These are phyloP conservation scores for Agrilus planipennis DNA, from an alignment of 1,140 invertebrate genomes.

Conservation along the genomic window DNA sequence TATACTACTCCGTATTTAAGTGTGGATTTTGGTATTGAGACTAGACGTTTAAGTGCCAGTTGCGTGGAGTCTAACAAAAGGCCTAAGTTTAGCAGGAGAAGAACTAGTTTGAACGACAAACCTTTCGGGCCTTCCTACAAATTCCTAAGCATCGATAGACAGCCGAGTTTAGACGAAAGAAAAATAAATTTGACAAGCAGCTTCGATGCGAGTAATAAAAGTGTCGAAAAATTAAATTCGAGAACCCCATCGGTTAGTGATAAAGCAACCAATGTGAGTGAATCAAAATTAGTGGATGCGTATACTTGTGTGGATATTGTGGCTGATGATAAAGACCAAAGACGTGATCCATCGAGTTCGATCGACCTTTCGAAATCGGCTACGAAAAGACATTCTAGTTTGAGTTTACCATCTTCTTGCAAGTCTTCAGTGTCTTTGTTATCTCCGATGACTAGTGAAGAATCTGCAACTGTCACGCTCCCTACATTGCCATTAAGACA, in stretches of 20 bases:
- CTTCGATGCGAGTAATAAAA: constrained; percentile 2
- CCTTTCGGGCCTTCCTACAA: too few species aligned
- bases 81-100: too few species aligned
- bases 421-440: constrained; percentile 1
- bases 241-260: constrained; percentile 11
- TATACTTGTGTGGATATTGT: constrained; percentile 13
- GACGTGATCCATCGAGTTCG: too few species aligned
- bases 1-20: too few species aligned
- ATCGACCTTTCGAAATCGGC: not conserved
- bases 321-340: too few species aligned
- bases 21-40: too few species aligned
- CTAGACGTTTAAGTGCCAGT: too few species aligned
- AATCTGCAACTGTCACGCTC: not conserved
- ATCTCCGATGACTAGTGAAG: not conserved
- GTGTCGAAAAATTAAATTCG: constrained; percentile 7
- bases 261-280: constrained; percentile 16
- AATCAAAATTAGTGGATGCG: constrained; percentile 13
- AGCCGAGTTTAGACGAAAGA: constrained; percentile 2
- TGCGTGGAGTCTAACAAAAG: too few species aligned
- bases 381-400: not conserved
- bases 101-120: too few species aligned
- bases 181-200: constrained; percentile 1
- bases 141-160: too few species aligned
- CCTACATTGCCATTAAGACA: constrained; percentile 4
- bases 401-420: constrained; percentile 1